Evolutionary conservation across 2,113 vertebrate genomes (phyloP), one percentile per base, ranked within the genome.

Genomic region (Nycticebus coucang): DNA sequence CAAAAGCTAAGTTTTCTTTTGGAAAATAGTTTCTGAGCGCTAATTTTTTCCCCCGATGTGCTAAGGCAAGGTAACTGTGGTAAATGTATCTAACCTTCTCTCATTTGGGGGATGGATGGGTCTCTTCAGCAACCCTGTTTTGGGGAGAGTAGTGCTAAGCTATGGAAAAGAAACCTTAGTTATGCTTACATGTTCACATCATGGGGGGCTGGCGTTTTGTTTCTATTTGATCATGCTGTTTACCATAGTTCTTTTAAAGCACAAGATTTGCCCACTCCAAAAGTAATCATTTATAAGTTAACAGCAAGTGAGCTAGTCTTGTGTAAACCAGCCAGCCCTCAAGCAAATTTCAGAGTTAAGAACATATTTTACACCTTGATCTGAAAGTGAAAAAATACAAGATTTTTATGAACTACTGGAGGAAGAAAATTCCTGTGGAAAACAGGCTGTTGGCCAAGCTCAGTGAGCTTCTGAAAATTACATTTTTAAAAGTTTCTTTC

Each of bases 271-370:
- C 59, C 21, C 68, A 7, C 53, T 96, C 77, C 79, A 77, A 89
- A 83, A 84, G 12, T 84, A 81, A 87, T 91, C 66, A 64, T 72
- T 94, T 62, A 92, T 93, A 72, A 81, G 55, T 82, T 86, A 94
- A 93, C 4, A 90, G 41, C 87, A 83, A 93, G 71, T 14, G 60
- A 92, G 45, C 78, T 35, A 45, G 35, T 53, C 87, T 53, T 28
- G 45, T 21, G 57, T 62, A 81, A 91, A 53, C 68, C 82, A 85
- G 83, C 41, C 83, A 93, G 35, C 62, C 79, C 74, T 57, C 28
- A 8, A 57, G 79, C 26, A 69, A 79, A 93, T 18, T 88, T 64
- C 66, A n/a, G 95, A 91, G 71, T 60, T 83, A 62, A 95, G 94
- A 87, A 92, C 41, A 26, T 41, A 78, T 77, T 80, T 88, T 72